A percentile compares a stretch with the other conserved stretches of the same genome.
Evolutionary conservation across 1,140 invertebrate species (phyloP).

Genomic region (Drosophila trapezifrons): DNA sequence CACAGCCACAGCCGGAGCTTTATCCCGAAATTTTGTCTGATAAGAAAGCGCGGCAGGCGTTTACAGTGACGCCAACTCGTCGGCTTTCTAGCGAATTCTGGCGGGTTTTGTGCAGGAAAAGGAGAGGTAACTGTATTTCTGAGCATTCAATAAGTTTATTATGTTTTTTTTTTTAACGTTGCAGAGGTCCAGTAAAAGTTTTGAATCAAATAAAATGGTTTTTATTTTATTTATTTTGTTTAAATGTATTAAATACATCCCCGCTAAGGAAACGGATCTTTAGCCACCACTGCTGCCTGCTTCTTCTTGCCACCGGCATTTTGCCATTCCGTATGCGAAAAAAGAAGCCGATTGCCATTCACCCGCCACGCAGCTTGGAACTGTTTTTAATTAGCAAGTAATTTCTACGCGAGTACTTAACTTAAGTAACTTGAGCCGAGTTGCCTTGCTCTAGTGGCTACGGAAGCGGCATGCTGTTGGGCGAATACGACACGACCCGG

Average conservation of each 20-base stretch:
- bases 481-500: conserved; percentile 75
- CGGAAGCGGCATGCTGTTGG: conserved; percentile 67
- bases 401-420: conserved; percentile 10
- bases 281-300: background rate
- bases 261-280: background rate
- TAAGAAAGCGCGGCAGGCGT: conserved; percentile 39
- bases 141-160: background rate
- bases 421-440: no score
- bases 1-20: conserved; percentile 10
- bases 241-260: background rate
- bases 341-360: background rate
- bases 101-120: background rate
- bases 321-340: conserved; percentile 1
- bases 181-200: background rate
- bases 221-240: background rate
- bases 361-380: conserved; percentile 3
- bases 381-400: conserved; percentile 25
- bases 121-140: background rate
- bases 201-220: background rate
- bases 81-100: background rate
- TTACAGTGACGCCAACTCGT: background rate
- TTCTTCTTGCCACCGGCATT: background rate
- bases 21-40: conserved; percentile 28
- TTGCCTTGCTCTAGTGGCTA: background rate
- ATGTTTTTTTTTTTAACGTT: background rate